Evolutionary conservation across 2,888 invertebrate species (phyloP), one percentile per base, ranked within the genome.

Genomic region (Pimpla rufipes): DNA sequence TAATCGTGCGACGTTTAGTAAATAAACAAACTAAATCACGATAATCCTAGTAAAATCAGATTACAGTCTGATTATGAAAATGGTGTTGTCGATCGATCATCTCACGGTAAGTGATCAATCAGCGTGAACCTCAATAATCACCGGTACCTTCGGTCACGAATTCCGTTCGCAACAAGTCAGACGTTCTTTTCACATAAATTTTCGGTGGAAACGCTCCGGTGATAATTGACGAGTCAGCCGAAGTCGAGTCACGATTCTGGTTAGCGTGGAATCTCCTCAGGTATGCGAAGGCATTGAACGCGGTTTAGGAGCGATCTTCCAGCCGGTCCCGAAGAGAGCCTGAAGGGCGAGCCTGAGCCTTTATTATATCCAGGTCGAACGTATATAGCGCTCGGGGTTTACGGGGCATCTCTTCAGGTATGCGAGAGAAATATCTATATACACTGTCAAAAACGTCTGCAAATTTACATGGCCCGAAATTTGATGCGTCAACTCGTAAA

Each of bases 251-350:
- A 42, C 21, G 66, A 42, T 7, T 45, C 66, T 66, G 40, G 37
- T 23, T 45, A 66, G 21, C 70, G 45, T 71, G 45, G 45, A 70
- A 71, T 76, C 52, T 52, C 42, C 23, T 77, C 79, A 83, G 83
- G 83, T 83, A 83, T 83, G 79, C 79, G 71, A 55, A 83, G 79
- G 76, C 71, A 79, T 83, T 62, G 83, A 83, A 76, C 79, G 71
- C 13, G 10, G 76, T 83, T 83, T 76, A 67, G 79, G 71, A 59
- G 59, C 23, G 79, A 70, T 76, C 75, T 62, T 74, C 47, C n/a
- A 57, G 71, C 79, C 67, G 68, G 76, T 76, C 68, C 73, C 23
- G 35, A 76, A 45, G 57, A 11, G 57, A n/a, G 23, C 40, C 52
- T 23, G 45, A 66, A 62, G 66, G 73, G 66, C 52, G 73, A 77